Base-by-base conservation (phyloP, 1,140 invertebrate genomes). In the Temnothorax curvispinosus region DNA sequence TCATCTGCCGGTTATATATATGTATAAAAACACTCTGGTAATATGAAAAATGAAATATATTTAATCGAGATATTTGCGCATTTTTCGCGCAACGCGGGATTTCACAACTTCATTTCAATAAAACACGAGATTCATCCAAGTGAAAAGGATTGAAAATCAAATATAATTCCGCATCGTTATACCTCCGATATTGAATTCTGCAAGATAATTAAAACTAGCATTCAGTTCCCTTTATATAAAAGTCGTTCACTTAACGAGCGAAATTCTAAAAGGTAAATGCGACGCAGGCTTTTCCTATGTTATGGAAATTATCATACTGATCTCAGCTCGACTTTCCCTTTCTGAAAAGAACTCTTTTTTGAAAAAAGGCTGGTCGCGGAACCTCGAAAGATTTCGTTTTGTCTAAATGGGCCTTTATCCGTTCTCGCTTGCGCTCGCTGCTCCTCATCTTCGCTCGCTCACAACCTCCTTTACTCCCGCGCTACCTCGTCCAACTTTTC, bases 401-500 rank as follows among this genome's bases (percentile, higher is more conserved):
- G 80, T 84, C 32, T 60, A 84, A 84, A 84, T 75, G 69, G 69
- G 80, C 80, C 54, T 75, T 84, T 84, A 84, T 74, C 47, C 44
- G 6, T 56, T 69, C 77, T 64, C 32, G 60, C 35, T 44, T 21
- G 27, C 44, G 32, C 35, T 74, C 47, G 67, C 21, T 64, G 44
- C 44, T 44, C 54, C 60, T 86, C 85, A 54, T 81, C 64, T 64
- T 52, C 32, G 44, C 58, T 85, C 81, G n/a, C 71, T 41, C 60
- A n/a, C 75, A 84, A 18, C 75, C 47, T 85, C 75, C 60, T 85
- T 67, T 41, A 52, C 84, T 80, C 84, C 75, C 62, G 62, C 84
- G 74, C 84, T 64, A 65, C 71, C 75, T 85, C 85, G 75, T 67
- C 85, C 76, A 78, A 80, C 85, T 81, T 86, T 81, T 86, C 64